phyloP scores from a whole-genome alignment of 2,797 vertebrate species.

The Paguma larvata region DNA sequence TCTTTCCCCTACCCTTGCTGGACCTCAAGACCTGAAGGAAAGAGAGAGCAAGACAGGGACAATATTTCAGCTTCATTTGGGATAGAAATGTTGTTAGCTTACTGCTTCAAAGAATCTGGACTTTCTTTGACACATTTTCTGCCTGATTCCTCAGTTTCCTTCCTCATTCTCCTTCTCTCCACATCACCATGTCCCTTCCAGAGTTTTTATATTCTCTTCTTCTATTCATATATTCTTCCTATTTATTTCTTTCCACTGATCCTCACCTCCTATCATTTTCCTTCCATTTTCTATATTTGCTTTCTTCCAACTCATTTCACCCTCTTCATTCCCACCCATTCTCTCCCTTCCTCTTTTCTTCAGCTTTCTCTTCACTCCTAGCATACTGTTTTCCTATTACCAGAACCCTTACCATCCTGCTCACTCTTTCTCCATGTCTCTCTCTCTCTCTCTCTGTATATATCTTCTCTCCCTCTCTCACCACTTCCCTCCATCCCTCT shows the following conservation, averaged over 20 bases:
- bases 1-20: neutral
- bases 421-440: neutral
- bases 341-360: neutral
- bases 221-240: neutral
- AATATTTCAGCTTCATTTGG: neutral
- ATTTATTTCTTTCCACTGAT: neutral
- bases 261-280: neutral
- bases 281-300: neutral
- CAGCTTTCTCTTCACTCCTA: neutral
- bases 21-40: neutral
- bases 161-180: neutral
- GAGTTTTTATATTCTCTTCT: neutral
- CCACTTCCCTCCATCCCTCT: neutral
- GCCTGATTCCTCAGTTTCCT: neutral
- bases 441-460: neutral
- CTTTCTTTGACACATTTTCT: neutral
- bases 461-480: neutral
- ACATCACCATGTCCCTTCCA: neutral
- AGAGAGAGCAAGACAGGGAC: neutral
- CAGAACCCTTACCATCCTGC: neutral
- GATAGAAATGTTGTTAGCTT: neutral
- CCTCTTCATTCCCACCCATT: neutral
- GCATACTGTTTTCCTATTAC: neutral
- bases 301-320: neutral
- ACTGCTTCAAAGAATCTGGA: neutral